Evolutionary conservation across 2,797 vertebrate species (phyloP).

Genomic region (Synaphobranchus kaupii): DNA sequence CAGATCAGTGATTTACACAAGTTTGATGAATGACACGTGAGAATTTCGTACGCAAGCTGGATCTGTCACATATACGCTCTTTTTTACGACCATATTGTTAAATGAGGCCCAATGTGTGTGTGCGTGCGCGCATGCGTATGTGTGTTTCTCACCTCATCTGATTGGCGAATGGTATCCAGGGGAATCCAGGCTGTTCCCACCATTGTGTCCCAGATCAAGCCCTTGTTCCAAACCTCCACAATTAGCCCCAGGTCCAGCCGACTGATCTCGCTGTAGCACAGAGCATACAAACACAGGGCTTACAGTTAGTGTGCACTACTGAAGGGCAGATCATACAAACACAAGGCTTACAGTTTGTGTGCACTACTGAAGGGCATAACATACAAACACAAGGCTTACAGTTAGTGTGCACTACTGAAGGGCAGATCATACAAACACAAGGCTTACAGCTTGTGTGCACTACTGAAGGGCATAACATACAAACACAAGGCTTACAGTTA

Average conservation of each 20-base stretch:
- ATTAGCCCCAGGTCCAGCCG: slow-evolving; percentile 89
- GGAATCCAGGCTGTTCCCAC: slow-evolving; percentile 91
- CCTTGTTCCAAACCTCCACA: slow-evolving; percentile 99
- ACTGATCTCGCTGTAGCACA: slow-evolving; percentile 85
- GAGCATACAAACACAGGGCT: slow-evolving; percentile 20
- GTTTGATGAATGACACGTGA: too few relatives aligned
- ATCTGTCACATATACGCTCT: too few relatives aligned
- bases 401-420: slow-evolving; percentile 53
- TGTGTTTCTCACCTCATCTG: slow-evolving; percentile 90
- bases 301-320: neutral
- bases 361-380: slow-evolving; percentile 33
- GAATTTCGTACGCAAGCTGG: too few relatives aligned
- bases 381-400: slow-evolving; percentile 40
- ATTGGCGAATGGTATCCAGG: slow-evolving; percentile 83
- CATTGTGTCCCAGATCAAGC: slow-evolving; percentile 97
- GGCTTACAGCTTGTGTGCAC: neutral
- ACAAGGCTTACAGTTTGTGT: slow-evolving; percentile 1
- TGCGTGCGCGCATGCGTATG: neutral
- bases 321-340: slow-evolving; percentile 32
- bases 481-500: slow-evolving; percentile 50
- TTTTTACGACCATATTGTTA: too few relatives aligned
- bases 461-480: slow-evolving; percentile 27
- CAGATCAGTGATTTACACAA: too few relatives aligned
- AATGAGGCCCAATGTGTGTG: neutral
- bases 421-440: slow-evolving; percentile 27